phyloP scores from a whole-genome alignment of 2,113 vertebrate species.

The Coryphaenoides rupestris region DNA sequence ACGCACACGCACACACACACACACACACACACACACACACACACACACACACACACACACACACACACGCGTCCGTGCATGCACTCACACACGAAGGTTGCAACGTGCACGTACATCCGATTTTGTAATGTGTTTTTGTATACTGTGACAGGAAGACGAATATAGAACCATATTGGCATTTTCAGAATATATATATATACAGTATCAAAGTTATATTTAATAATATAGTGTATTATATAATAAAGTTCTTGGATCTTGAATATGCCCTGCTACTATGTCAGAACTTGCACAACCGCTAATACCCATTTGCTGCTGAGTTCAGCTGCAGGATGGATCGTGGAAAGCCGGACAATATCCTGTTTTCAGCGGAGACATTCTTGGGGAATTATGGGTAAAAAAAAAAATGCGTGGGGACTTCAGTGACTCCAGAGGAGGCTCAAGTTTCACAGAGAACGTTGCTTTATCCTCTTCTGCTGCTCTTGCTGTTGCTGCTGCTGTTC shows the following conservation, averaged over 20 bases:
- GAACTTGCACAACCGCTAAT: constrained; percentile 19
- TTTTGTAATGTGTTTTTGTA: too few relatives aligned
- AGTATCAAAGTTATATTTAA: background rate
- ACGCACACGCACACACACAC: constrained; percentile 13
- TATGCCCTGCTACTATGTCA: background rate
- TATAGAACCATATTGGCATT: too few relatives aligned
- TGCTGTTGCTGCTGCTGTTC: constrained; percentile 7
- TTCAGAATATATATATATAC: background rate
- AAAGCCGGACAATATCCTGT: constrained; percentile 64
- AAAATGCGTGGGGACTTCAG: constrained; percentile 26
- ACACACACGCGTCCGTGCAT: background rate
- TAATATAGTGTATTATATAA: too few relatives aligned
- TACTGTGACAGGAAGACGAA: too few relatives aligned
- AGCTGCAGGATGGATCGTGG: constrained; percentile 26
- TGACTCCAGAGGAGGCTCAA: constrained; percentile 29
- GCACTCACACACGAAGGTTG: background rate
- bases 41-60: constrained; percentile 2
- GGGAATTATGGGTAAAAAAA: constrained; percentile 45
- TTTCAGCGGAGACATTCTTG: constrained; percentile 47
- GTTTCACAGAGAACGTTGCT: constrained; percentile 50
- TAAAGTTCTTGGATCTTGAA: too few relatives aligned
- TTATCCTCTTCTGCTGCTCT: constrained; percentile 52
- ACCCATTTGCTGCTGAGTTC: constrained; percentile 27
- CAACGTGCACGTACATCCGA: too few relatives aligned
- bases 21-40: constrained; percentile 4